Conservation (phyloP, 2,888 invertebrate genomes). For the Plebejus melissa region DNA sequence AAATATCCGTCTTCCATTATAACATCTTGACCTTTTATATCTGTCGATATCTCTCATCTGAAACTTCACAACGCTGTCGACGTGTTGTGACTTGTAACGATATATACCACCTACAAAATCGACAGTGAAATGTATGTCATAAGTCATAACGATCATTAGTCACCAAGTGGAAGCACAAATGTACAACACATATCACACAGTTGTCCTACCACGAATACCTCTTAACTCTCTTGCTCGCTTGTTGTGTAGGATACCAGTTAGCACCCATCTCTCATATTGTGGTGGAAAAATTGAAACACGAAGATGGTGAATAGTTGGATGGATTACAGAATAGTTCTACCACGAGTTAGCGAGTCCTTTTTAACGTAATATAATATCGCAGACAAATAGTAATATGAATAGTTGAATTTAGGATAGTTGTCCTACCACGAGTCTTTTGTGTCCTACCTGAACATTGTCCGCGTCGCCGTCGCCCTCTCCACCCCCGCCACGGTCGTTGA, state of each 20-base stretch:
- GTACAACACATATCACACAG: too few species aligned
- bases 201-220: too few species aligned
- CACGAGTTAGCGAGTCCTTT: too few species aligned
- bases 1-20: neutral
- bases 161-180: neutral
- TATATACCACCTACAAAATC: neutral
- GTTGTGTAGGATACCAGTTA: too few species aligned
- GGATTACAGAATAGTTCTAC: too few species aligned
- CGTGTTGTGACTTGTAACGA: neutral
- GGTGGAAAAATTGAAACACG: too few species aligned
- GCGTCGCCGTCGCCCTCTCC: constrained; percentile 63
- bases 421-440: neutral
- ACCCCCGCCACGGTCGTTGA: constrained; percentile 68
- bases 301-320: too few species aligned
- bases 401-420: too few species aligned
- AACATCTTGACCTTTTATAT: neutral
- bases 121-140: neutral
- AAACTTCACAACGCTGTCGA: neutral
- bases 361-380: too few species aligned
- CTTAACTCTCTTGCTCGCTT: too few species aligned
- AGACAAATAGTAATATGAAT: too few species aligned
- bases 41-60: neutral
- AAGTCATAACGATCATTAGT: neutral
- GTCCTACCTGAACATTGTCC: constrained; percentile 57
- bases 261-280: too few species aligned